phyloP scores from a whole-genome alignment of 2,888 invertebrate genomes.

The Dicranocentrus wangi region DNA sequence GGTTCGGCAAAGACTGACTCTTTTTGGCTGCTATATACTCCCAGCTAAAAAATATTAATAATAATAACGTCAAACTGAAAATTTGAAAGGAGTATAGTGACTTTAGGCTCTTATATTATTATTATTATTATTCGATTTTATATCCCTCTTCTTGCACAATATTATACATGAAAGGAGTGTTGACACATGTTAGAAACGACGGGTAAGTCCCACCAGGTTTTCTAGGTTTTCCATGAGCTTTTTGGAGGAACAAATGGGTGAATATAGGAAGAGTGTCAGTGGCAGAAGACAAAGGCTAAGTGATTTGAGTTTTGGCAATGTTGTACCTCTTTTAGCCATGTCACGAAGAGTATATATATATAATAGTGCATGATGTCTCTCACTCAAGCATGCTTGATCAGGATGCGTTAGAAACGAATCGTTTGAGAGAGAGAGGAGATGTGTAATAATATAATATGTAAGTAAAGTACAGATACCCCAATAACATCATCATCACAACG shows the following conservation, averaged over 20 bases:
- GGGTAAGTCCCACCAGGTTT: conserved; percentile 13
- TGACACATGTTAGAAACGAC: neutral
- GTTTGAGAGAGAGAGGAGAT: conserved; percentile 14
- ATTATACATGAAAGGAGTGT: too few relatives aligned
- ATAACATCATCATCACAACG: neutral
- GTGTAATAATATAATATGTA: neutral
- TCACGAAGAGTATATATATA: conserved; percentile 32
- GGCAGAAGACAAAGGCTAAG: conserved; percentile 48
- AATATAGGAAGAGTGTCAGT: conserved; percentile 33
- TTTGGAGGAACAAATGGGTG: neutral
- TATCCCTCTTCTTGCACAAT: too few relatives aligned
- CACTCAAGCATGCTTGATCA: conserved; percentile 55
- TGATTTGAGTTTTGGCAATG: conserved; percentile 47
- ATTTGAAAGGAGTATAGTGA: too few relatives aligned
- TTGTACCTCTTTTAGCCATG: conserved; percentile 28
- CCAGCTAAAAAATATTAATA: too few relatives aligned
- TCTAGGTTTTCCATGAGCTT: conserved; percentile 43
- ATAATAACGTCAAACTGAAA: too few relatives aligned
- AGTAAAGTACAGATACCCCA: too few relatives aligned
- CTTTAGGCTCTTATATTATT: too few relatives aligned
- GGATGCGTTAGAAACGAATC: conserved; percentile 43
- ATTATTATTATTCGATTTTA: too few relatives aligned
- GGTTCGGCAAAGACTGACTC: too few relatives aligned
- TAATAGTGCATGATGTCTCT: conserved; percentile 23
- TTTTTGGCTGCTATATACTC: too few relatives aligned